phyloP scores from a whole-genome alignment of 2,797 vertebrate species.

The Orestias chungarensis region DNA sequence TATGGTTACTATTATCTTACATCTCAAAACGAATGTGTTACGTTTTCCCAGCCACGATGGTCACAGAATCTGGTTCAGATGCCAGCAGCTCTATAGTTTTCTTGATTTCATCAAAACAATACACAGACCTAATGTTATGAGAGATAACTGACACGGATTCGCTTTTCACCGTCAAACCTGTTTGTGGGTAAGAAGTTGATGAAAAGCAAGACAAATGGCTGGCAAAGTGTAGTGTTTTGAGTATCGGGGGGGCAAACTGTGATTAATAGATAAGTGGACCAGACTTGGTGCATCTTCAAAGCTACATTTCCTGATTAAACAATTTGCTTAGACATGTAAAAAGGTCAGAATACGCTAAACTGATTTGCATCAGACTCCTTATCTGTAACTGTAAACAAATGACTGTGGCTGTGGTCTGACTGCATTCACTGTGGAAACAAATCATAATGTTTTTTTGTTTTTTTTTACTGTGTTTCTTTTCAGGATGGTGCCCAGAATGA shows the following conservation, averaged over 20 bases:
- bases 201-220: too few species aligned
- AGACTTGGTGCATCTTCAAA: too few species aligned
- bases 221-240: too few species aligned
- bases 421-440: background rate
- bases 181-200: too few species aligned
- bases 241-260: background rate
- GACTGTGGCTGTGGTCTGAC: background rate
- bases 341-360: background rate
- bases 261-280: too few species aligned
- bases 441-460: background rate
- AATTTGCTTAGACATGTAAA: too few species aligned
- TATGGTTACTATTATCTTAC: background rate
- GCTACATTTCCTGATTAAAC: too few species aligned
- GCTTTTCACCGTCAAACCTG: background rate
- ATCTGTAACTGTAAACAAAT: too few species aligned
- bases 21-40: background rate
- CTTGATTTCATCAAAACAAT: background rate
- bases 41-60: background rate
- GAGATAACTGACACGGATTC: background rate
- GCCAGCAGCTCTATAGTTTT: background rate
- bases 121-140: background rate
- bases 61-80: background rate
- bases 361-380: background rate
- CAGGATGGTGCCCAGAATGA: constrained; percentile 87
- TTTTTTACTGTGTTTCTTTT: constrained; percentile 23